These are phyloP conservation scores for Drosophila melanica DNA, from an alignment of 1,140 invertebrate species.

Conservation along the genomic window DNA sequence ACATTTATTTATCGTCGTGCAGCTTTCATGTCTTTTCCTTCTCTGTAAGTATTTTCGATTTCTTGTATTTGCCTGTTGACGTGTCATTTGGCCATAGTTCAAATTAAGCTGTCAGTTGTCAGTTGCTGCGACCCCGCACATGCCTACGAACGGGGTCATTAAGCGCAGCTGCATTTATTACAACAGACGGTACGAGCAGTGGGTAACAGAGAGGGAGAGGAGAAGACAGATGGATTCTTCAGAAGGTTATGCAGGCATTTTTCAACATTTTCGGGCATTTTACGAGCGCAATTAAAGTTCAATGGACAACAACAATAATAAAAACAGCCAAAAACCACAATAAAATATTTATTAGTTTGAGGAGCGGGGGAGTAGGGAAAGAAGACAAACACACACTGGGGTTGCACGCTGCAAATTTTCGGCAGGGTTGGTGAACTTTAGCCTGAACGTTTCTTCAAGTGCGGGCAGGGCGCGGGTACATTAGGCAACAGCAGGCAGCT, in stretches of 20 bases:
- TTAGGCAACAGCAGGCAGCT: neutral
- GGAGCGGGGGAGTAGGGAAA: neutral
- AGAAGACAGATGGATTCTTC: neutral
- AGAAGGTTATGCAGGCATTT: neutral
- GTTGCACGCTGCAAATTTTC: constrained; percentile 16
- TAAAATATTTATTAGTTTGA: constrained; percentile 40
- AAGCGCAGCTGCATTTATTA: constrained; percentile 69
- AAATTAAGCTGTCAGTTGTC: constrained; percentile 62
- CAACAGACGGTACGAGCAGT: constrained; percentile 11
- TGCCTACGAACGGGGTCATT: constrained; percentile 36
- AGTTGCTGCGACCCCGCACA: constrained; percentile 20
- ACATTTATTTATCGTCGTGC: too few relatives aligned
- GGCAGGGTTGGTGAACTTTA: constrained; percentile 20
- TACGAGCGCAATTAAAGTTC: constrained; percentile 68
- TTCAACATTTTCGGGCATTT: constrained; percentile 43
- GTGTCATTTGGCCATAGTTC: constrained; percentile 53
- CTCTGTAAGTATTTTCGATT: neutral
- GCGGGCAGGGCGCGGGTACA: neutral
- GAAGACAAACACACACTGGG: neutral
- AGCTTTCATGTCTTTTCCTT: neutral
- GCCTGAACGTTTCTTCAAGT: neutral
- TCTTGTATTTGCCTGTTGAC: constrained; percentile 13
- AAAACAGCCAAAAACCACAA: constrained; percentile 39
- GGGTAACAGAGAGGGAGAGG: neutral
- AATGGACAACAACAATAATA: constrained; percentile 47